Base-by-base conservation (phyloP, 2,797 vertebrate genomes). In the Sebastes aleutianus region DNA sequence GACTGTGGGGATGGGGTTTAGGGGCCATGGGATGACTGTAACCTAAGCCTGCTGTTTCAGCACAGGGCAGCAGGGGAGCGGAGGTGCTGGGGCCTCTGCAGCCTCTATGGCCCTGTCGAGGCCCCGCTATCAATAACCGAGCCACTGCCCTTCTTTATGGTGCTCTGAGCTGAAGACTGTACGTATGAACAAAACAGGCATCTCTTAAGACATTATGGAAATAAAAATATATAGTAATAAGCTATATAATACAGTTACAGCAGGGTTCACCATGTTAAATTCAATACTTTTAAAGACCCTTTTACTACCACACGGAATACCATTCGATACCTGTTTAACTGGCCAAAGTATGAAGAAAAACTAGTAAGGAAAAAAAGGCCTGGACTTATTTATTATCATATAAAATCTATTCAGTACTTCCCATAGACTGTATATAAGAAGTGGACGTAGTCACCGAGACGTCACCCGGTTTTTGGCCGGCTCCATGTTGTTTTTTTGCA, bases 11-110 rank as follows among this genome's bases (percentile, higher is more conserved):
- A 34, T 62, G 62, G 86, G 83, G 78, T 76, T 69, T 70, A 56
- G 74, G 78, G 87, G 90, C 76, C 72, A 81, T 63, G 83, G 77
- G 75, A 76, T 70, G 89, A 94, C 89, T 95, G 95, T 96, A 97
- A 98, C 96, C 93, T 88, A 96, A 98, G 96, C 95, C 95, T 90
- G 90, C 93, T 96, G 96, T 97, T 96, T 95, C 95, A 95, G 95
- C 95, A 85, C 93, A 82, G 90, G 95, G 94, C 96, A 97, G 95
- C 94, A 93, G 96, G 94, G 94, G 94, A 95, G 94, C 93, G 91
- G 93, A 95, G 96, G 94, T 91, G 87, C 90, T 89, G 94, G 71
- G 93, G 86, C 93, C 91, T 93, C 93, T 82, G 88, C 50, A 89
- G 89, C 93, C 91, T 93, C 90, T 12, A 32, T 73, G 87, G 88